Conservation (phyloP, 2,113 vertebrate species). For the Chamaea fasciata region DNA sequence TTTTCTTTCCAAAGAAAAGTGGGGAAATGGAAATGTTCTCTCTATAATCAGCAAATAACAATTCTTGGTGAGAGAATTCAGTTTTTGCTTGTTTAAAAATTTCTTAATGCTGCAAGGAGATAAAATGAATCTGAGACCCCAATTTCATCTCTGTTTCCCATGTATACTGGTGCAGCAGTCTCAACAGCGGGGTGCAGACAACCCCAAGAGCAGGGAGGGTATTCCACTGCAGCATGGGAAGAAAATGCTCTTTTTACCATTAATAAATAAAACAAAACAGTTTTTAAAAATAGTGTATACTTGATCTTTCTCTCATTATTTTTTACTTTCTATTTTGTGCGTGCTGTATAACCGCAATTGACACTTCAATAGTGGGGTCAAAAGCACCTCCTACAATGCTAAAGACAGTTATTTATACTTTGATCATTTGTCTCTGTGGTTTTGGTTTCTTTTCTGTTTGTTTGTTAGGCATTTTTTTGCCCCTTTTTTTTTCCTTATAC, state of each 20-base stretch:
- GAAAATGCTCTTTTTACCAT: neutral
- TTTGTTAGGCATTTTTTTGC: neutral
- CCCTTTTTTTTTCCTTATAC: neutral
- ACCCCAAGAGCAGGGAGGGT: too few relatives aligned
- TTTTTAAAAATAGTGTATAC: neutral
- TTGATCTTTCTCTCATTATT: neutral
- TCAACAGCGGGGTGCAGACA: too few relatives aligned
- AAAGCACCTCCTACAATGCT: neutral
- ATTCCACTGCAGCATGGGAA: neutral
- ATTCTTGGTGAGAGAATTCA: neutral
- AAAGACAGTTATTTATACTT: neutral
- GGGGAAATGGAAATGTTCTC: neutral
- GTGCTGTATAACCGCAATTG: neutral
- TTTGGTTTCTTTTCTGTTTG: neutral
- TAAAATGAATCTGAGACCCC: neutral
- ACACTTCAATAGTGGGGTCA: neutral
- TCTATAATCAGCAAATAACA: neutral
- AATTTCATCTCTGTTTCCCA: neutral
- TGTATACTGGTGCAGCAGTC: rapidly evolving
- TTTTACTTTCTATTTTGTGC: neutral
- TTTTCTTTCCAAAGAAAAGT: neutral
- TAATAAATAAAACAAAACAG: neutral
- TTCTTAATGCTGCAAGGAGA: neutral
- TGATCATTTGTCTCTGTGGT: neutral
- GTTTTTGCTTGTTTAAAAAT: neutral